A percentile compares a stretch with the other conserved stretches of the same genome.
Evolutionary conservation across 2,797 vertebrate species (phyloP).

Genomic region (Catamblyrhynchus diadema): DNA sequence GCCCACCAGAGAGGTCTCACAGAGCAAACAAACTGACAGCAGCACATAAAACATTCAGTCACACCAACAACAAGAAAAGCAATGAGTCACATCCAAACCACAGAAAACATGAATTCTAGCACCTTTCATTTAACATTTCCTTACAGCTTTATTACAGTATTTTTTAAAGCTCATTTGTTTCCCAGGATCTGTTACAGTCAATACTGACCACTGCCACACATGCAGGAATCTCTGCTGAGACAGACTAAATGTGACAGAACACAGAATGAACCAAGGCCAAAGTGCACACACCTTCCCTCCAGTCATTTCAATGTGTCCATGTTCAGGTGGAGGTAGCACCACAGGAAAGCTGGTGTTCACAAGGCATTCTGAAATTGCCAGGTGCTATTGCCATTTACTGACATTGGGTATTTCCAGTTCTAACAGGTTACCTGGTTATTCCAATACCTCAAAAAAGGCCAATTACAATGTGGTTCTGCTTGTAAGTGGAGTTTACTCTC

Average conservation of each 20-base stretch:
- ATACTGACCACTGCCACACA: not conserved
- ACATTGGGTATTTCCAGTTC: not conserved
- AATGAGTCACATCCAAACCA: not conserved
- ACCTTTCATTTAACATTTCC: not conserved
- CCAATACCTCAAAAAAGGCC: not conserved
- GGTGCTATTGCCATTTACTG: not conserved
- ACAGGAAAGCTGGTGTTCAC: not conserved
- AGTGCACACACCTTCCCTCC: not conserved
- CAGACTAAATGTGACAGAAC: not conserved
- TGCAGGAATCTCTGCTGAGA: not conserved
- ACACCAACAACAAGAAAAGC: not conserved
- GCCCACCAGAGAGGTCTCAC: not conserved
- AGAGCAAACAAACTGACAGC: not conserved
- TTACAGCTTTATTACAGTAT: not conserved
- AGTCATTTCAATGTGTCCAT: not conserved
- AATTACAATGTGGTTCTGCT: not conserved
- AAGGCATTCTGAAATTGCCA: not conserved
- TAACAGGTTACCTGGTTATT: not conserved
- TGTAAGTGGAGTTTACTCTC: not conserved
- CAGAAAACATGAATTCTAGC: not conserved
- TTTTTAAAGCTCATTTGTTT: not conserved
- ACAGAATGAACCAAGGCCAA: not conserved
- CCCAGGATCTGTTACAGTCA: not conserved
- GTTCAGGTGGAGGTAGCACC: fast-evolving
- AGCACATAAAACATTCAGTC: not conserved